Evolutionary conservation across 2,797 vertebrate species (phyloP).

Genomic region (Gallinago nigripennis): DNA sequence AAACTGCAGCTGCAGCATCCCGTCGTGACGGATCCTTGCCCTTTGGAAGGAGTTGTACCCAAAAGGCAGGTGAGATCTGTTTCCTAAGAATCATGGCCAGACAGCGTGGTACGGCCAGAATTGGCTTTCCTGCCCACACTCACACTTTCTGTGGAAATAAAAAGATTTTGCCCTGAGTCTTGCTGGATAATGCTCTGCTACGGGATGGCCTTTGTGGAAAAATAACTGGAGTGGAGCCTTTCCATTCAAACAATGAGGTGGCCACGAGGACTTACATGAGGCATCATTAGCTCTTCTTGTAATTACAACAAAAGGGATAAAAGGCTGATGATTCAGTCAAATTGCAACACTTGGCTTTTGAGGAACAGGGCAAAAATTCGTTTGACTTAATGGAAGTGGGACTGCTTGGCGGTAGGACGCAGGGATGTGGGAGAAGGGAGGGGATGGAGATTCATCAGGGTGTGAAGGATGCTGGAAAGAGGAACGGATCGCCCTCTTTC

Average conservation of each 20-base stretch:
- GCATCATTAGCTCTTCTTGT: neutral
- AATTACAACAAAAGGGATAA: neutral
- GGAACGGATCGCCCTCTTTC: rapidly evolving
- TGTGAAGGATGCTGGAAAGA: neutral
- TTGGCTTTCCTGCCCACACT: neutral
- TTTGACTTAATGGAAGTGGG: neutral
- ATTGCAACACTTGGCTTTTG: neutral
- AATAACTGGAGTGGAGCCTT: neutral
- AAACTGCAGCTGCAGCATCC: neutral
- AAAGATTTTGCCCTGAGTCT: neutral
- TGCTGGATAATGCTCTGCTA: neutral
- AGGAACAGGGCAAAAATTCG: neutral
- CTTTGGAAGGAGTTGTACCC: neutral
- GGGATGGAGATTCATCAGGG: neutral
- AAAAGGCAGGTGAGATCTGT: neutral
- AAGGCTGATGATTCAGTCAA: neutral
- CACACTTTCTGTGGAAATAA: neutral
- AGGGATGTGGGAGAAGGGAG: neutral
- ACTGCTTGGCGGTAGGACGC: neutral
- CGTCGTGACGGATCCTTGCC: neutral
- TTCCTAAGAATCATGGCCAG: neutral
- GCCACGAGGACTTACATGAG: neutral
- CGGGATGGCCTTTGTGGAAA: neutral
- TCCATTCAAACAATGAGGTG: neutral
- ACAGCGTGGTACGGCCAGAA: rapidly evolving